These are phyloP conservation scores for Graphium colonna DNA, from an alignment of 2,888 invertebrate species.

Conservation along the genomic window DNA sequence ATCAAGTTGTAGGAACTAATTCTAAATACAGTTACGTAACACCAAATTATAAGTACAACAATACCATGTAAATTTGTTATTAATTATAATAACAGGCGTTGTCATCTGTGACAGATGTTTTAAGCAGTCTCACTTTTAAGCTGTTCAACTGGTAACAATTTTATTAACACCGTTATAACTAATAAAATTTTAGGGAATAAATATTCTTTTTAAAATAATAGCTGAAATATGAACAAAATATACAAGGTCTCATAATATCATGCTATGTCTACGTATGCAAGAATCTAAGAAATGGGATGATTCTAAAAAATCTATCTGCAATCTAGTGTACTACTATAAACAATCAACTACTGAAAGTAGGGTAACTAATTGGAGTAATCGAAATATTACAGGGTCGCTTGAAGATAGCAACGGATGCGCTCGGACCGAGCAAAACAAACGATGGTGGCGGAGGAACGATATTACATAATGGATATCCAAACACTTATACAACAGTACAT, in stretches of 20 bases:
- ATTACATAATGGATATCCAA: constrained; percentile 25
- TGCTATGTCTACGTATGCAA: background rate
- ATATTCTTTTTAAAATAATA: too few relatives aligned
- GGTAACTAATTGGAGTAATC: background rate
- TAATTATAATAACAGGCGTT: too few relatives aligned
- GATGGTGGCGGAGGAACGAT: constrained; percentile 18
- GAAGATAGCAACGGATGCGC: background rate
- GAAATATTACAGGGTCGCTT: background rate
- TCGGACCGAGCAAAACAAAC: constrained; percentile 8
- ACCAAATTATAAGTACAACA: too few relatives aligned
- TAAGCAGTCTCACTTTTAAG: too few relatives aligned
- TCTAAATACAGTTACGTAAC: too few relatives aligned
- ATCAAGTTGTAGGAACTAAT: too few relatives aligned
- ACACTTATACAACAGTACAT: constrained; percentile 52
- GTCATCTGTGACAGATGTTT: too few relatives aligned
- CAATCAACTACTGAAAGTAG: background rate
- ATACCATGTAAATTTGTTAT: too few relatives aligned
- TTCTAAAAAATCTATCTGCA: background rate
- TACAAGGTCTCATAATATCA: background rate
- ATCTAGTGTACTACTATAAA: background rate
- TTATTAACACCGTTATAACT: too few relatives aligned
- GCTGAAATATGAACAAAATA: too few relatives aligned
- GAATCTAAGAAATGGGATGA: background rate
- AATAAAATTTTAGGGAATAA: too few relatives aligned
- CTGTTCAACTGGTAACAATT: too few relatives aligned